Evolutionary conservation across 1,140 invertebrate genomes (phyloP).

Genomic region (Cydia splendana): DNA sequence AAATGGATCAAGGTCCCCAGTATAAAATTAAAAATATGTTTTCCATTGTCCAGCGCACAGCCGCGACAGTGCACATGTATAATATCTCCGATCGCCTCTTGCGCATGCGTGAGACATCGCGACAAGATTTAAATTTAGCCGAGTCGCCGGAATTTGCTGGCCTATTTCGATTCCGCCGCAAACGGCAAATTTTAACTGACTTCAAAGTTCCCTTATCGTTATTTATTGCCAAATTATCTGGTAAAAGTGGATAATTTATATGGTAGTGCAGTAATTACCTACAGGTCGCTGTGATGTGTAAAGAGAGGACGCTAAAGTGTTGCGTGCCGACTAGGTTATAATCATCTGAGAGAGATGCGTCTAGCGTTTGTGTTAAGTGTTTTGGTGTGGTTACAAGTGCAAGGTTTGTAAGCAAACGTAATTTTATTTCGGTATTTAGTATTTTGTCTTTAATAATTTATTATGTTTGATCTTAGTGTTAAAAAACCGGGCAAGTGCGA

Average conservation of each 20-base stretch:
- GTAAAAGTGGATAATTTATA: conserved; percentile 27
- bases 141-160: conserved; percentile 63
- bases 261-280: background rate
- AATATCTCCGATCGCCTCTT: conserved; percentile 3
- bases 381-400: background rate
- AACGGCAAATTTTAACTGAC: conserved; percentile 54
- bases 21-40: conserved; percentile 33
- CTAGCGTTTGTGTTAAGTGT: conserved; percentile 3
- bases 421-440: background rate
- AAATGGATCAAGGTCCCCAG: background rate
- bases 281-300: background rate
- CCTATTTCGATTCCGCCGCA: conserved; percentile 64
- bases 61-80: conserved; percentile 13
- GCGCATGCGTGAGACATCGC: conserved; percentile 64
- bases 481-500: too few species aligned
- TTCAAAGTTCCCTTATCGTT: conserved; percentile 40
- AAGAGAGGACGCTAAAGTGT: conserved; percentile 6
- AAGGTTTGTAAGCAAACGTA: conserved; percentile 27
- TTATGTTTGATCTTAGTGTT: too few species aligned
- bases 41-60: conserved; percentile 33
- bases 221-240: conserved; percentile 35
- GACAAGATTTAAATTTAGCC: conserved; percentile 72
- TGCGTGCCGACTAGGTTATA: conserved; percentile 25
- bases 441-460: too few species aligned
- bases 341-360: conserved; percentile 21